A percentile compares a stretch with the other conserved stretches of the same genome.
These are phyloP conservation scores for Drosophila recens DNA, from an alignment of 2,888 invertebrate species.

Conservation along the genomic window DNA sequence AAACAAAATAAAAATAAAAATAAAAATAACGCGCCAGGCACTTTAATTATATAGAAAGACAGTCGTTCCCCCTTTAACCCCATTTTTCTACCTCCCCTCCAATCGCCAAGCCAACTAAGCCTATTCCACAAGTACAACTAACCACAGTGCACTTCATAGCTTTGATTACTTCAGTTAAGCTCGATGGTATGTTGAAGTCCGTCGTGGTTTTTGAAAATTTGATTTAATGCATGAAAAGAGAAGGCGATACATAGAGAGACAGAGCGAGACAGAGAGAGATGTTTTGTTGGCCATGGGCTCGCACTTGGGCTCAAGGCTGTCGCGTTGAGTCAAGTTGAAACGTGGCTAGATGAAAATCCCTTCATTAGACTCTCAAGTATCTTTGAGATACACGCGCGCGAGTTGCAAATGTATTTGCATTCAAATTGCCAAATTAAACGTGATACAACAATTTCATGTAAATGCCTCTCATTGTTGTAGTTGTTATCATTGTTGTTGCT, in stretches of 20 bases:
- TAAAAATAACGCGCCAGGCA: conserved; percentile 45
- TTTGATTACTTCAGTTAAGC: conserved; percentile 40
- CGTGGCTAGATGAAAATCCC: conserved; percentile 53
- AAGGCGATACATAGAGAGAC: neutral
- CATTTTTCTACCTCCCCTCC: neutral
- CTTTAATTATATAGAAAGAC: conserved; percentile 62
- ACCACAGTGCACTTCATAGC: conserved; percentile 56
- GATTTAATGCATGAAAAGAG: conserved; percentile 35
- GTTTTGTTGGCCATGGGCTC: conserved; percentile 25
- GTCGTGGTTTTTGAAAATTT: conserved; percentile 35
- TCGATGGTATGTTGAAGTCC: conserved; percentile 14
- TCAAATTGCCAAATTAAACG: conserved; percentile 83
- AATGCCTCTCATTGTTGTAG: conserved; percentile 53
- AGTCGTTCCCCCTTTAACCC: conserved; percentile 2
- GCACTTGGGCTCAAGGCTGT: conserved; percentile 46
- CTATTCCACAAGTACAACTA: conserved; percentile 7
- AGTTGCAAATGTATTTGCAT: conserved; percentile 71
- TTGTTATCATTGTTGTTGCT: conserved; percentile 21
- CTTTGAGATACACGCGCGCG: conserved; percentile 51
- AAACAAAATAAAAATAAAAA: conserved; percentile 2
- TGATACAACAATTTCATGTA: conserved; percentile 83
- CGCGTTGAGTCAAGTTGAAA: conserved; percentile 59
- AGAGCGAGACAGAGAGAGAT: neutral
- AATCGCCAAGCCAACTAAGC: neutral
- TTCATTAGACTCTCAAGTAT: conserved; percentile 54